Evolutionary conservation across 2,797 vertebrate genomes (phyloP).

Genomic region (Sebastes jordani): DNA sequence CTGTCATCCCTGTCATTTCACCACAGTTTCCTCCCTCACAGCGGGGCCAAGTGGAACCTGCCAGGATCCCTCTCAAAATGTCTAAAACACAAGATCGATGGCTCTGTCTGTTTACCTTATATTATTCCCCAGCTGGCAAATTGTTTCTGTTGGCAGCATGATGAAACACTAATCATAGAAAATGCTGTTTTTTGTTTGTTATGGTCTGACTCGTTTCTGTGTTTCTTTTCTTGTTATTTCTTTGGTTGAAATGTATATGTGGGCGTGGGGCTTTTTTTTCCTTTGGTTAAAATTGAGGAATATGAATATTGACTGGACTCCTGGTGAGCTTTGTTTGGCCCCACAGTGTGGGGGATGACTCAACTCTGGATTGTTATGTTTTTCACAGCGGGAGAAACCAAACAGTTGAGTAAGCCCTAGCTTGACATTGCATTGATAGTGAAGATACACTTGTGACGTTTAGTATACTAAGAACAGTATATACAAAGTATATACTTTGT

Average conservation of each 20-base stretch:
- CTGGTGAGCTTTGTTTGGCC: constrained; percentile 1
- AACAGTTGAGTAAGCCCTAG: background rate
- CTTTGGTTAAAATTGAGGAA: background rate
- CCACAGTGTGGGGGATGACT: background rate
- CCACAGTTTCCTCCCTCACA: constrained; percentile 17
- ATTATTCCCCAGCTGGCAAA: constrained; percentile 37
- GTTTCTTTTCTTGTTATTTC: background rate
- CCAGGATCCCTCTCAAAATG: constrained; percentile 36
- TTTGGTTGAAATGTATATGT: background rate
- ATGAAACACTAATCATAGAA: constrained; percentile 19
- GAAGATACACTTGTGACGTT: background rate
- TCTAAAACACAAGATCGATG: constrained; percentile 38
- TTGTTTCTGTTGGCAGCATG: constrained; percentile 26
- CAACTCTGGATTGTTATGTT: constrained; percentile 3
- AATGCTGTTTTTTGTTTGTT: constrained; percentile 20
- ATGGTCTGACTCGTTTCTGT: background rate
- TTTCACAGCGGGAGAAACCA: constrained; percentile 16
- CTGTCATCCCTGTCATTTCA: constrained; percentile 49
- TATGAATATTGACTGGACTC: constrained; percentile 19
- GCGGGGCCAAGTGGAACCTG: constrained; percentile 35
- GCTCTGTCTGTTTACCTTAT: constrained; percentile 42
- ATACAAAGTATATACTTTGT: background rate
- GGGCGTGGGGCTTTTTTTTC: background rate
- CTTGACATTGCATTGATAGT: constrained; percentile 1
- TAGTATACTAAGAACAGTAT: background rate